Evolutionary conservation across 2,797 vertebrate species (phyloP).

Genomic region (Neomorphus geoffroyi): DNA sequence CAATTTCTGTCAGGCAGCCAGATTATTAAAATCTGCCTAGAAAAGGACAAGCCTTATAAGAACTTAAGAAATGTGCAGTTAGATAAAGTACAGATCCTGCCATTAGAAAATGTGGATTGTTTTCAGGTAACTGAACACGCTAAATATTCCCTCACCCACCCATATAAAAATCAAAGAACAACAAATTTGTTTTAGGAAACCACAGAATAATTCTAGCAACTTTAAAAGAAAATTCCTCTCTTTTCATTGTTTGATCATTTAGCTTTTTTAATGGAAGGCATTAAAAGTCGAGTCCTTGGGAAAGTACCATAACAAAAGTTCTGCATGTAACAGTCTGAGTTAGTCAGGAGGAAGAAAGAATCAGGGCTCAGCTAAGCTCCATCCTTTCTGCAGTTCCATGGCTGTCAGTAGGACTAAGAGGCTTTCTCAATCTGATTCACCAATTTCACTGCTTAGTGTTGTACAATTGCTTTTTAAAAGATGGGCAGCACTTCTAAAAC

Average conservation of each 20-base stretch:
- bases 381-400: background rate
- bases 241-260: background rate
- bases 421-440: background rate
- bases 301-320: background rate
- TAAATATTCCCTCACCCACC: background rate
- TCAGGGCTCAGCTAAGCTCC: background rate
- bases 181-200: background rate
- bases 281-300: background rate
- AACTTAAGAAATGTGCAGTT: background rate
- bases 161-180: background rate
- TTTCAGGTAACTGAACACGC: background rate
- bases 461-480: background rate
- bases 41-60: background rate
- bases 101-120: background rate
- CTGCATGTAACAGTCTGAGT: background rate
- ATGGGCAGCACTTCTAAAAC: background rate
- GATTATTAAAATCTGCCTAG: background rate
- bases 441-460: background rate
- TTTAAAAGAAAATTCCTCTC: background rate
- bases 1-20: slow-evolving; percentile 9
- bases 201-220: background rate
- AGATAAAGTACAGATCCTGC: background rate
- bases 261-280: background rate
- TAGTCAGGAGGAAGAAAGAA: background rate
- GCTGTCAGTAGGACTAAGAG: background rate